Percentiles rank a stretch among this genome's conserved stretches.
phyloP scores from a whole-genome alignment of 2,797 vertebrate species.

The Phrynocephalus forsythii region DNA sequence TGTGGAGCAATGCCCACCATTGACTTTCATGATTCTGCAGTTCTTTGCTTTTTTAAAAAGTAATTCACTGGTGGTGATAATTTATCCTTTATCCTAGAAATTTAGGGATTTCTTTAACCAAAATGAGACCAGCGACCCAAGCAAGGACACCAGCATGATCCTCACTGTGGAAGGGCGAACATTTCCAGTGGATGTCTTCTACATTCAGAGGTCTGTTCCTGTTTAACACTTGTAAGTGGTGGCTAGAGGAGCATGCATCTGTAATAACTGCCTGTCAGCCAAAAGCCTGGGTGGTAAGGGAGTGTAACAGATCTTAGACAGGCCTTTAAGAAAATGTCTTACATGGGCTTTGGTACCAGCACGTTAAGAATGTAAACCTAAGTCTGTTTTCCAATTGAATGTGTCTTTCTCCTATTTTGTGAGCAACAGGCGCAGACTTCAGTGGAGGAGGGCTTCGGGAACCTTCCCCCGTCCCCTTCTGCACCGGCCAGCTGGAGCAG shows the following conservation, averaged over 20 bases:
- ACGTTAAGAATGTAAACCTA: slow-evolving; percentile 14
- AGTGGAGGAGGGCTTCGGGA: slow-evolving; percentile 43
- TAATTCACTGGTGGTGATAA: slow-evolving; percentile 4
- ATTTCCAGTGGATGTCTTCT: slow-evolving; percentile 96
- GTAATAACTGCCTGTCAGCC: background rate
- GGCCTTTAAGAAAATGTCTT: slow-evolving; percentile 23
- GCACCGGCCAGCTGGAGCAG: slow-evolving; percentile 39
- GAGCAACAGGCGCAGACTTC: slow-evolving; percentile 39
- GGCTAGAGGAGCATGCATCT: slow-evolving; percentile 21
- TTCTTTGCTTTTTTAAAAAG: slow-evolving; percentile 7
- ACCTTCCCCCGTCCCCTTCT: slow-evolving; percentile 38
- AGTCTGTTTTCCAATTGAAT: slow-evolving; percentile 36
- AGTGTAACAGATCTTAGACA: slow-evolving; percentile 4
- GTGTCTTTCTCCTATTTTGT: slow-evolving; percentile 41
- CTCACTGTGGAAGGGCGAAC: slow-evolving; percentile 95
- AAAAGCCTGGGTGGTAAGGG: background rate
- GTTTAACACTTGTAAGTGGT: slow-evolving; percentile 39
- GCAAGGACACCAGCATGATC: slow-evolving; percentile 94
- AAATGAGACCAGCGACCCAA: slow-evolving; percentile 90
- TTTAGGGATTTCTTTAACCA: slow-evolving; percentile 98
- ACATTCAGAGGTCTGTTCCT: slow-evolving; percentile 90
- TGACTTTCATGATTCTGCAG: background rate
- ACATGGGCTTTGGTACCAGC: slow-evolving; percentile 14
- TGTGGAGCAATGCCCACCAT: background rate
- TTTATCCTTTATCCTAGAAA: slow-evolving; percentile 82